Percentiles rank a stretch among this genome's conserved stretches.
Conservation (phyloP, 2,797 vertebrate species). For the Etheostoma perlongum region DNA sequence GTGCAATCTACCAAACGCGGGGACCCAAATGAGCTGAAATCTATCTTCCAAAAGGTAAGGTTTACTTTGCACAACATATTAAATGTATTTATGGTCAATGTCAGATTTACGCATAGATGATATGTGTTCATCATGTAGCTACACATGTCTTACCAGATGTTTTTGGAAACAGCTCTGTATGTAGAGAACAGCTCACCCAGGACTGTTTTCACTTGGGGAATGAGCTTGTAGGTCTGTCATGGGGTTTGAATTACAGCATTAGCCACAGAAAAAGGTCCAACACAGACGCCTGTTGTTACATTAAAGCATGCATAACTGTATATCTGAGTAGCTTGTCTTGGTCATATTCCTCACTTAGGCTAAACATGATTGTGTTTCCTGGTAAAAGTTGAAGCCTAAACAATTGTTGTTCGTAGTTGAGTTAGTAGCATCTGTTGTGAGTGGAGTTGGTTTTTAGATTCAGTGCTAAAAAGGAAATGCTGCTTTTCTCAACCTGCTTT, state of each 20-base stretch:
- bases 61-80: not conserved
- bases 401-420: not conserved
- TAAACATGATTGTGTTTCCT: not conserved
- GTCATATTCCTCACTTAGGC: not conserved
- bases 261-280: conserved; percentile 20
- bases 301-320: not conserved
- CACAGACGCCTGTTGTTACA: conserved; percentile 10
- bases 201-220: not conserved
- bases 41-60: conserved; percentile 95
- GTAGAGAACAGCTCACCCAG: not conserved
- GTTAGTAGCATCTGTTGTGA: not conserved
- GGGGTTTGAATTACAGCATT: conserved; percentile 63
- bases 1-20: conserved; percentile 95
- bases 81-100: not conserved
- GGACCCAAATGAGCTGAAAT: conserved; percentile 93
- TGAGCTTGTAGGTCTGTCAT: conserved; percentile 52
- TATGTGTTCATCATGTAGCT: not conserved
- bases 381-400: not conserved
- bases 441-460: not conserved
- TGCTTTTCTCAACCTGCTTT: not conserved
- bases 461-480: not conserved
- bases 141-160: too few species aligned
- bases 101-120: not conserved
- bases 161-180: not conserved
- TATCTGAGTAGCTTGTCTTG: not conserved